phyloP scores from a whole-genome alignment of 2,113 vertebrate genomes.

The Zosterops hypoxanthus region DNA sequence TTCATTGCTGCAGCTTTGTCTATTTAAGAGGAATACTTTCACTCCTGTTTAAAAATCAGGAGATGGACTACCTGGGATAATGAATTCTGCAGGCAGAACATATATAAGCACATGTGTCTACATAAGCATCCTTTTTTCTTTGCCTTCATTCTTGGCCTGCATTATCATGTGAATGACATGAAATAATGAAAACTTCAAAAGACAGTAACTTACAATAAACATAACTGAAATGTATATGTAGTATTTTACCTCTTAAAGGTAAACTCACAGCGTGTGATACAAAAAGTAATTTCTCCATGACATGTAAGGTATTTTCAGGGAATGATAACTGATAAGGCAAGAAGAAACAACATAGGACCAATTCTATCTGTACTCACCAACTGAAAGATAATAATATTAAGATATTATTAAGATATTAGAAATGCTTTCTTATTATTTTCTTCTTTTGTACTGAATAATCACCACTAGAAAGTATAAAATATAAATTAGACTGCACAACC shows the following conservation, averaged over 20 bases:
- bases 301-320: not conserved
- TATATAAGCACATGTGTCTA: not conserved
- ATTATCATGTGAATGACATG: not conserved
- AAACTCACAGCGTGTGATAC: not conserved
- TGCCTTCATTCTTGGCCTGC: not conserved
- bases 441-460: not conserved
- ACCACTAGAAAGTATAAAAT: not conserved
- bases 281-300: not conserved
- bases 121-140: not conserved
- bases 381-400: not conserved
- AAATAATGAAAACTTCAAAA: not conserved
- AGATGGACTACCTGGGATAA: not conserved
- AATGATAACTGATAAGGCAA: not conserved
- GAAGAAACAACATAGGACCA: not conserved
- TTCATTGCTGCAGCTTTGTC: not conserved
- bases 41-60: not conserved
- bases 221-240: not conserved
- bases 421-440: not conserved
- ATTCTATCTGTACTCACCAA: not conserved
- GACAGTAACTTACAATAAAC: not conserved
- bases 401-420: not conserved
- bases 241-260: not conserved
- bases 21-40: not conserved
- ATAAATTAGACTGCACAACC: conserved; percentile 16
- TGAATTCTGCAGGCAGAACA: not conserved